phyloP scores from a whole-genome alignment of 2,888 invertebrate genomes.

The Nineta flava region DNA sequence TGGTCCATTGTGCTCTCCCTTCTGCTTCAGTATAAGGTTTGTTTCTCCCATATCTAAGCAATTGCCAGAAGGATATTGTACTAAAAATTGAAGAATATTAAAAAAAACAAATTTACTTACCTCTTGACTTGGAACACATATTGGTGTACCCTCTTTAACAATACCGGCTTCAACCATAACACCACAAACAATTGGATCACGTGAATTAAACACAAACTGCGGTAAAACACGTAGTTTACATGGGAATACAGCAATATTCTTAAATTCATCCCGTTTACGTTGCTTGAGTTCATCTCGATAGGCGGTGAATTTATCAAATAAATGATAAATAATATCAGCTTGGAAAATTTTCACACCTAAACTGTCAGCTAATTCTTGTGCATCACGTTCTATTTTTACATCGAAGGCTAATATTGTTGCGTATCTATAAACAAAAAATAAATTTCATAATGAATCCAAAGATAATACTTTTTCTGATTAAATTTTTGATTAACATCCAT shows the following conservation, averaged over 20 bases:
- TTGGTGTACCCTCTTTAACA: constrained; percentile 89
- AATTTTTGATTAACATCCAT: no score
- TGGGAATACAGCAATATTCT: constrained; percentile 95
- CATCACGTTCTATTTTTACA: constrained; percentile 95
- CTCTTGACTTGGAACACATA: constrained; percentile 94
- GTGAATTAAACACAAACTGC: constrained; percentile 92
- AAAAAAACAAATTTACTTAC: no score
- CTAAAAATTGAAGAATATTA: no score
- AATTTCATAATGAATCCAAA: constrained; percentile 1
- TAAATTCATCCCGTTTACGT: constrained; percentile 87
- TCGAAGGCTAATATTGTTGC: constrained; percentile 99
- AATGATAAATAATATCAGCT: constrained; percentile 98
- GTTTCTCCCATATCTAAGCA: no score
- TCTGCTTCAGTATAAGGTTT: no score
- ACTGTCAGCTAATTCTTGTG: constrained; percentile 91
- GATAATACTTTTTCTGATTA: no score
- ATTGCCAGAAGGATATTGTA: no score
- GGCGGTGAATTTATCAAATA: constrained; percentile 93
- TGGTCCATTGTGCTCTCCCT: no score
- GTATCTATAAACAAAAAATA: constrained; percentile 39
- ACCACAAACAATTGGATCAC: constrained; percentile 96
- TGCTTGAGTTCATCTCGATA: constrained; percentile 82
- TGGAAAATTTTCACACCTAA: constrained; percentile 91
- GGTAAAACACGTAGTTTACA: constrained; percentile 76
- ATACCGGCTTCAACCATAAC: constrained; percentile 92